Evolutionary conservation across 2,797 vertebrate genomes (phyloP), one percentile per base, ranked within the genome.

Genomic region (Microtus obscurus): DNA sequence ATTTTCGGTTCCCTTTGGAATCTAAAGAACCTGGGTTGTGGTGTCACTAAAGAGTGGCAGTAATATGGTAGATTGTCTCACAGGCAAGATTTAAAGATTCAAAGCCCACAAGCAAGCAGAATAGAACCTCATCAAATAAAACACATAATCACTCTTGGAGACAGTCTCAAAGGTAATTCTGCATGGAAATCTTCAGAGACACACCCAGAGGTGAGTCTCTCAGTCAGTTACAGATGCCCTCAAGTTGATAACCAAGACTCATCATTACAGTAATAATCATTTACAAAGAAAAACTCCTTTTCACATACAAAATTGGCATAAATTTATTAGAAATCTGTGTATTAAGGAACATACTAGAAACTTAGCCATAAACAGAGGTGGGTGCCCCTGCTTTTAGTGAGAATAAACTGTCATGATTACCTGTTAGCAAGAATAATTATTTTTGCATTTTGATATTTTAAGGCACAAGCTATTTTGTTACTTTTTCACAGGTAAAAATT

Each of bases 211-310:
- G 8, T 17, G 19, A 9, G 63, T 43, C 14, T 43, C 37, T 43
- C 37, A 29, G 37, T 43, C 16, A 40, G 43, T 63, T 43, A 14
- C 14, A 43, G 56, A 40, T 43, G 2, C 34, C 25, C 19, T 82
- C 56, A 43, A 40, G 37, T 31, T 63, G 37, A 19, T 63, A 82
- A 40, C 14, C 56, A 82, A 82, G 25, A 63, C 37, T 31, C 17
- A 63, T 43, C 56, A 43, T 43, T 63, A 9, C 14, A 29, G 19
- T 19, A 63, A 16, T 45, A 91, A 65, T 31, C 19, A 59, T 76
- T 88, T 95, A 63, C n/a, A 90, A 95, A 56, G 23, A 93, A 95
- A 34, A 25, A 65, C 80, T 86, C 31, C 40, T 34, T 45, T 67
- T 48, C 40, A 48, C 45, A 45, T 48, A 65, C 17, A 45, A 67